Base-by-base conservation (phyloP, 1,140 invertebrate genomes). In the Hylaeus volcanicus region DNA sequence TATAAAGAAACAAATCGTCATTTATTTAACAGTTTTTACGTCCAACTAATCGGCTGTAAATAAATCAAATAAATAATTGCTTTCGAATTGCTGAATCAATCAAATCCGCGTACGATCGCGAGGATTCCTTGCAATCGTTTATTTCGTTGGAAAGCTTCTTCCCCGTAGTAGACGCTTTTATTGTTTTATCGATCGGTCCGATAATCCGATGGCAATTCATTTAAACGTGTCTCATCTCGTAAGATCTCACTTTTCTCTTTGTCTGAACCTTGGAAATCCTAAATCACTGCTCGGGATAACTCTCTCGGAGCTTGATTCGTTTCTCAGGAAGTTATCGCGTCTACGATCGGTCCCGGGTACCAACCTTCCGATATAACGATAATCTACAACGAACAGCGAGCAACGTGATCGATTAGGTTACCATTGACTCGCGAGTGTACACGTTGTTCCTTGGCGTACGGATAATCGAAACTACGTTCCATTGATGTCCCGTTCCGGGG, bases 141-240 rank as follows among this genome's bases (percentile, higher is more conserved):
- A n/a, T 41, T 3, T 11, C 12, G 12, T 48, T 39, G 53, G 14
- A 12, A 55, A 41, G 26, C 51, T 51, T 37, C 14, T 45, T 60
- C 60, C 41, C 45, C 56, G 41, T 73, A n/a, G 55, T 3, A 9
- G 56, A 61, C 43, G 48, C 45, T 73, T 73, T 73, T 73, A 76
- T 76, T 68, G 48, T 76, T 56, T 68, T 39, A 76, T 76, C 74
- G 74, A 76, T 76, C 48, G 45, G 53, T 37, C 74, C 43, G 63
- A 45, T 68, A 76, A 68, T 75, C 74, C 53, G 12, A 51, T 39
- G 39, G 64, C 63, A 15, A 66, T 68, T 76, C 39, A 68, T 51
- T 14, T 48, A 63, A 37, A 76, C 74, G 64, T 76, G 74, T 41
- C 43, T 51, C 66, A 68, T 76, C 74, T 68, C n/a, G 12, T 15